Conservation (phyloP, 1,140 invertebrate species). For the Drosophila rufa region DNA sequence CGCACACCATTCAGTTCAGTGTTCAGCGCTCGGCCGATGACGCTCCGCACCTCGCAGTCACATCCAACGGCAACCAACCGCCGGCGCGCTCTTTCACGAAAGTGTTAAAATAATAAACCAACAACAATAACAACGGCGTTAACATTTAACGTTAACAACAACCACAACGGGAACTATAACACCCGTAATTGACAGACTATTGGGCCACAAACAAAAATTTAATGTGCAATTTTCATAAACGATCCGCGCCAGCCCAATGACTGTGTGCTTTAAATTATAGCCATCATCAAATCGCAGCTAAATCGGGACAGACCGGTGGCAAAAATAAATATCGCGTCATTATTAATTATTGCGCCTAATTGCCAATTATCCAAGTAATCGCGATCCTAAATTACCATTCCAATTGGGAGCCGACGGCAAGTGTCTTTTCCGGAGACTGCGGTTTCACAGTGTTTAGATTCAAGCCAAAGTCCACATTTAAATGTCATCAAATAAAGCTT, state of each 20-base stretch:
- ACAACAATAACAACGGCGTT: slow-evolving; percentile 50
- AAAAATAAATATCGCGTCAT: slow-evolving; percentile 29
- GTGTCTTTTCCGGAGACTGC: slow-evolving; percentile 1
- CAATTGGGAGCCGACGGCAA: slow-evolving; percentile 46
- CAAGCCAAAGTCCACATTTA: background rate
- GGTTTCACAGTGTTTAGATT: no score
- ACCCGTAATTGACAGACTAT: slow-evolving; percentile 44
- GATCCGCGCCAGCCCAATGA: slow-evolving; percentile 51
- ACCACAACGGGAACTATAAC: slow-evolving; percentile 53
- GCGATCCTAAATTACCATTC: slow-evolving; percentile 7
- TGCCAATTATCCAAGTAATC: slow-evolving; percentile 20
- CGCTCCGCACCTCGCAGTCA: slow-evolving; percentile 67
- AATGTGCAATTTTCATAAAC: slow-evolving; percentile 65
- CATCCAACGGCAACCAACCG: slow-evolving; percentile 53
- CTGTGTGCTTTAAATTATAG: slow-evolving; percentile 63
- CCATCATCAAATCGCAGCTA: slow-evolving; percentile 35
- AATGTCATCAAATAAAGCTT: background rate
- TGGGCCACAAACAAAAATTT: slow-evolving; percentile 44
- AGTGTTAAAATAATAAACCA: slow-evolving; percentile 82
- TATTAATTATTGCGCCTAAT: slow-evolving; percentile 35
- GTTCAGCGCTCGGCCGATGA: slow-evolving; percentile 53
- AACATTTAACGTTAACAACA: slow-evolving; percentile 34
- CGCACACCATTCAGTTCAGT: slow-evolving; percentile 84
- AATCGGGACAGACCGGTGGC: slow-evolving; percentile 23
- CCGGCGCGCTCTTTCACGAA: slow-evolving; percentile 66